These are phyloP conservation scores for Orientallactaga sibirica DNA, from an alignment of 2,797 vertebrate genomes.

Conservation along the genomic window DNA sequence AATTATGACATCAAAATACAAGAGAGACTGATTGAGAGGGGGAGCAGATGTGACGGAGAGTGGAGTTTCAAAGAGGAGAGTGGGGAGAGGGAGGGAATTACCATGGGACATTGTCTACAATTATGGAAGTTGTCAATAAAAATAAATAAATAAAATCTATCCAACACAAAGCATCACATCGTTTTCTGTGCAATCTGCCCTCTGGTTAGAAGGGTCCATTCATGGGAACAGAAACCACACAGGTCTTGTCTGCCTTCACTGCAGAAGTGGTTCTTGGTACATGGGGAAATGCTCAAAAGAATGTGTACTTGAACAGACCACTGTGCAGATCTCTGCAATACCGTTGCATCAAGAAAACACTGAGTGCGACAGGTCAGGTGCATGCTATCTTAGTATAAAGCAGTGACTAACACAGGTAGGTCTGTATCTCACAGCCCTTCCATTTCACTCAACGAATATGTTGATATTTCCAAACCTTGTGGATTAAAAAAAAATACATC, in stretches of 20 bases:
- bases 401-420: not conserved
- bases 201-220: not conserved
- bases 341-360: not conserved
- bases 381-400: not conserved
- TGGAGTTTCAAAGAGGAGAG: too few relatives aligned
- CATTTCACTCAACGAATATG: not conserved
- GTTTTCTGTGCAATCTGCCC: not conserved
- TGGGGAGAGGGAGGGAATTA: too few relatives aligned
- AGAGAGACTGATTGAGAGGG: too few relatives aligned
- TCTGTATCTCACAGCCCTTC: too few relatives aligned
- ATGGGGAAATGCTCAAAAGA: not conserved
- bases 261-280: not conserved
- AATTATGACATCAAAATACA: too few relatives aligned
- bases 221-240: not conserved
- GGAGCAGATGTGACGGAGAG: too few relatives aligned
- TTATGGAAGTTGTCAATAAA: too few relatives aligned
- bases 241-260: not conserved
- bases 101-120: too few relatives aligned
- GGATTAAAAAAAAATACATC: not conserved
- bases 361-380: not conserved
- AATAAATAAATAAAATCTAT: not conserved
- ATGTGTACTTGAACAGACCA: not conserved
- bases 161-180: not conserved
- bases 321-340: not conserved
- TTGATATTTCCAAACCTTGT: not conserved